These are phyloP conservation scores for Pseudococcus jackbeardsleyi DNA, from an alignment of 2,888 invertebrate genomes.

Conservation along the genomic window DNA sequence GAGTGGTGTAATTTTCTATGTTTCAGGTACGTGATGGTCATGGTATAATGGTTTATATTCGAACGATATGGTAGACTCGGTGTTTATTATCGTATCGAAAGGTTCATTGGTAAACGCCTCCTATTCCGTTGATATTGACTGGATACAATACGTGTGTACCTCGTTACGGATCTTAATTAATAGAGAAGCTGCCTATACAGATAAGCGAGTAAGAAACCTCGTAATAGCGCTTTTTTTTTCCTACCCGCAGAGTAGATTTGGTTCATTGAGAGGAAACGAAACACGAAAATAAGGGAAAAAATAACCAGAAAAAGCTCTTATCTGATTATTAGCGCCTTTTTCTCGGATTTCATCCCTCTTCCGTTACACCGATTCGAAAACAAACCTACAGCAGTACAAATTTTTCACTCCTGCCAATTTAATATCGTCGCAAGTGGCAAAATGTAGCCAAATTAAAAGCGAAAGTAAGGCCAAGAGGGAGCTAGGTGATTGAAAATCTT, in stretches of 20 bases:
- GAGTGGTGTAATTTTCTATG: not conserved
- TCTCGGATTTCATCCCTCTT: not conserved
- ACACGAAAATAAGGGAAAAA: not conserved
- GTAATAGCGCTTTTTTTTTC: not conserved
- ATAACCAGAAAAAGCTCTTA: not conserved
- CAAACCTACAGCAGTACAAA: not conserved
- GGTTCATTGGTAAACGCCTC: too few species aligned
- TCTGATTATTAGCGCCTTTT: not conserved
- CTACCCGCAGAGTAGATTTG: not conserved
- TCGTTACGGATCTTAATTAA: not conserved
- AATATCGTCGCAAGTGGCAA: slow-evolving; percentile 29
- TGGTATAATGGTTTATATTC: not conserved
- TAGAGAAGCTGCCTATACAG: not conserved
- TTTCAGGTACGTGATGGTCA: not conserved
- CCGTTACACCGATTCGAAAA: not conserved
- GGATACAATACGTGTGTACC: not conserved
- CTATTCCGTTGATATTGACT: too few species aligned
- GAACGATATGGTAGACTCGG: too few species aligned
- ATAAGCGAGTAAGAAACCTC: not conserved
- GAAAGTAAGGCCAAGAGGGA: not conserved
- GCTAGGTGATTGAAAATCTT: not conserved
- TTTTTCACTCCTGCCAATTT: slow-evolving; percentile 27
- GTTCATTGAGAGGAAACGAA: not conserved
- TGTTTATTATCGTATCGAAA: too few species aligned
- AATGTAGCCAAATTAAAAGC: slow-evolving; percentile 46